Conservation (phyloP, 2,888 invertebrate species). For the Cyaniris semiargus region DNA sequence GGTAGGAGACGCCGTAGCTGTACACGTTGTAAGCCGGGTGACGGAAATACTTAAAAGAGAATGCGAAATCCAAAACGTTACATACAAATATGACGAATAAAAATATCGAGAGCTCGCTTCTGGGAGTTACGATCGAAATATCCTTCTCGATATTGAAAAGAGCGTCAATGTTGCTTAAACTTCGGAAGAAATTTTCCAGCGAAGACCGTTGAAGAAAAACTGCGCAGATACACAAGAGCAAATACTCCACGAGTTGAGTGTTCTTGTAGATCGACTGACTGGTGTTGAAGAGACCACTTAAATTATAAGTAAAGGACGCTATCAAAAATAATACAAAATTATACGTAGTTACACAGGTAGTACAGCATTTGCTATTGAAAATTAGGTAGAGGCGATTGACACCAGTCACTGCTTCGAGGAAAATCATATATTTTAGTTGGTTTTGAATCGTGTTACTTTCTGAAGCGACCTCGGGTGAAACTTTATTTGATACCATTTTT, state of each 20-base stretch:
- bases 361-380: background rate
- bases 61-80: background rate
- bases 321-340: constrained; percentile 1
- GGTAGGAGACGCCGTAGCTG: background rate
- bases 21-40: constrained; percentile 1
- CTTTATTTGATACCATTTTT: background rate
- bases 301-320: background rate
- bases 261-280: constrained; percentile 18
- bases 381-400: constrained; percentile 34
- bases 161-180: constrained; percentile 10
- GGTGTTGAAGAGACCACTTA: background rate
- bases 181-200: background rate
- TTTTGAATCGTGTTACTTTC: background rate
- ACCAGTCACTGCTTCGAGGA: constrained; percentile 22
- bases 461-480: background rate
- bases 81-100: background rate
- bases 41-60: background rate
- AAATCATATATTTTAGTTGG: constrained; percentile 24
- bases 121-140: background rate
- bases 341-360: background rate
- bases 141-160: background rate
- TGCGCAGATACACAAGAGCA: background rate
- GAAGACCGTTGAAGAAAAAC: constrained; percentile 5
- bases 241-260: background rate
- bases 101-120: background rate